phyloP scores from a whole-genome alignment of 2,113 vertebrate genomes.

The Serinus canaria region DNA sequence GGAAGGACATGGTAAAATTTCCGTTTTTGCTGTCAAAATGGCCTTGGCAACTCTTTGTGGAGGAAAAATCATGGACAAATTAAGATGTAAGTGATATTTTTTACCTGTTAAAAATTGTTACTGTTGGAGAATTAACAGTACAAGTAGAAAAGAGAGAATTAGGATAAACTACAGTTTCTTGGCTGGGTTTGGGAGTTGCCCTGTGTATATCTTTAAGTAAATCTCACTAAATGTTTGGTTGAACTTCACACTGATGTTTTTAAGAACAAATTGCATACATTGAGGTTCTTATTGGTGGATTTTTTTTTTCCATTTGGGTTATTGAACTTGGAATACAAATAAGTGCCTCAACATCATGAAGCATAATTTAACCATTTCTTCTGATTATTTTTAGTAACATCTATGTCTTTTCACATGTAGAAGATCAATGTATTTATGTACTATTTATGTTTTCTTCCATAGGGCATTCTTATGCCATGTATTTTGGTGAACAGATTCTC shows the following conservation, averaged over 20 bases:
- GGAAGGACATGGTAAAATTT: constrained; percentile 93
- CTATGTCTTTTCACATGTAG: neutral
- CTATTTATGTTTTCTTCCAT: neutral
- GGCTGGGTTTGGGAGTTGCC: neutral
- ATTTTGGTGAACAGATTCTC: neutral
- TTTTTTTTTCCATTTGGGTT: neutral
- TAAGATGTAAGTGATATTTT: constrained; percentile 88
- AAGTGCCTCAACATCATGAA: neutral
- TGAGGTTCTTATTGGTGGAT: neutral
- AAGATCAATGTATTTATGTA: neutral
- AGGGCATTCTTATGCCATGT: neutral
- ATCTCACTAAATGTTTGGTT: neutral
- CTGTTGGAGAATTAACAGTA: neutral
- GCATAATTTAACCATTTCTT: neutral
- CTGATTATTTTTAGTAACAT: neutral
- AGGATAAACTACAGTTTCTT: neutral
- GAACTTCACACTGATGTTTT: neutral
- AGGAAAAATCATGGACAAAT: constrained; percentile 98
- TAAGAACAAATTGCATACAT: neutral
- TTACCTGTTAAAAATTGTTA: neutral
- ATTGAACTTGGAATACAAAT: neutral
- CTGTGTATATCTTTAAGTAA: neutral
- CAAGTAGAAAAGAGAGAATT: neutral
- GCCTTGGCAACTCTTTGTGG: constrained; percentile 92
- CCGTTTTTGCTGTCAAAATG: constrained; percentile 94